Base-by-base conservation (phyloP, 2,888 invertebrate species). In the Antheraea yamamai region DNA sequence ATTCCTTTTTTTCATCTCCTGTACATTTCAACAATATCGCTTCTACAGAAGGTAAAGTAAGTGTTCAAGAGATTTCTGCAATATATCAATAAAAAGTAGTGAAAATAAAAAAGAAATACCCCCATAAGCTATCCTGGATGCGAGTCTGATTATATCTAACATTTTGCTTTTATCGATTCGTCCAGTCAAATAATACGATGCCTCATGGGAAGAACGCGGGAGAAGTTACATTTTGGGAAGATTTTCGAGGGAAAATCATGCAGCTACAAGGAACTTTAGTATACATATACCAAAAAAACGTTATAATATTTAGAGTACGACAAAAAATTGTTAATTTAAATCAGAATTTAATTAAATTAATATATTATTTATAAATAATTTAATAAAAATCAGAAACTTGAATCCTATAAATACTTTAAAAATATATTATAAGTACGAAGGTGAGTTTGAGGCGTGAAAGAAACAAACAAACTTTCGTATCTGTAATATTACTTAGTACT, bases 161-260 rank as follows among this genome's bases (percentile, higher is more conserved):
- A 66, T 66, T 79, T 79, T 80, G 79, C 75, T 82, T 79, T 79
- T 83, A 83, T 83, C 83, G 83, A 83, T 83, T 79, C 82, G 78
- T 78, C 75, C 82, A 81, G 79, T 81, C 84, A 83, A 85, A 85
- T 85, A 83, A 84, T 85, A 81, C 77, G 81, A 77, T 76, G 70
- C 51, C 75, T 72, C 72, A 72, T 64, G 75, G 75, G 75, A 74
- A 76, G 75, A 66, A 74, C 74, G 74, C 71, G 73, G 70, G 75
- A 68, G 66, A 73, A 72, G 78, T 74, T 75, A 78, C 75, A 78
- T 64, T 75, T 51, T 55, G 55, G n/a, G 16, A 70, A 51, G 70
- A 74, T 23, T 23, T 39, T 58, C 23, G 30, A 30, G 55, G 39
- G 26, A 16, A 66, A 66, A 18, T 30, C 64, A 66, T 30, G 64